Base-by-base conservation (phyloP, 1,140 invertebrate genomes). In the Laupala kohalensis region DNA sequence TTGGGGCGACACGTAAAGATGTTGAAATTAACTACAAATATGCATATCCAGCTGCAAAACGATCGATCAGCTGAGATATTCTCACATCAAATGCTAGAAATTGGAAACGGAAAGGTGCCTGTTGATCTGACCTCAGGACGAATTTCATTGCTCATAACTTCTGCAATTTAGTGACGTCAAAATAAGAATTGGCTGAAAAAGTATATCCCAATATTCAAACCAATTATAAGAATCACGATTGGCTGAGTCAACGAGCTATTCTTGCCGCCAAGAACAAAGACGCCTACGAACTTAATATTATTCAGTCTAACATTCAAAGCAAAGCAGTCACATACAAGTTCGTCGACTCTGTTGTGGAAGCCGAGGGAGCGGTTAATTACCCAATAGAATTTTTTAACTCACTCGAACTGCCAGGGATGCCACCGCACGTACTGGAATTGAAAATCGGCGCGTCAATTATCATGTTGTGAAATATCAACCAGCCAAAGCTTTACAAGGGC, bases 401-500 rank as follows among this genome's bases (percentile, higher is more conserved):
- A 66, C 71, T 80, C n/a, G 72, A 78, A 73, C 74, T 72, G 64
- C 74, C 77, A 71, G 78, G 78, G 70, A 74, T 82, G 71, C 78
- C 78, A 75, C 69, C 77, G 5, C 65, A 62, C 79, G 81, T 70
- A 76, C 77, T 78, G 75, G 69, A 77, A 74, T 82, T 6, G 70
- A 79, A 83, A 77, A 74, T 81, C 70, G 79, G 80, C 64, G 74
- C 75, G 12, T 76, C 76, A 37, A 78, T 84, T 24, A 82, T 84
- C 64, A 73, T 84, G 70, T 73, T 83, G 15, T 73, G 80, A 75
- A 83, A 84, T 74, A 69, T 80, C 72, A 77, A 80, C 75, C 75
- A 76, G 73, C 78, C 80, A 73, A 78, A 74, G 73, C 77, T 83
- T 26, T 83, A 78, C 75, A 83, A 81, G 75, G 80, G 80, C 25